Conservation (phyloP, 2,113 vertebrate species). For the Solenodon paradoxus region DNA sequence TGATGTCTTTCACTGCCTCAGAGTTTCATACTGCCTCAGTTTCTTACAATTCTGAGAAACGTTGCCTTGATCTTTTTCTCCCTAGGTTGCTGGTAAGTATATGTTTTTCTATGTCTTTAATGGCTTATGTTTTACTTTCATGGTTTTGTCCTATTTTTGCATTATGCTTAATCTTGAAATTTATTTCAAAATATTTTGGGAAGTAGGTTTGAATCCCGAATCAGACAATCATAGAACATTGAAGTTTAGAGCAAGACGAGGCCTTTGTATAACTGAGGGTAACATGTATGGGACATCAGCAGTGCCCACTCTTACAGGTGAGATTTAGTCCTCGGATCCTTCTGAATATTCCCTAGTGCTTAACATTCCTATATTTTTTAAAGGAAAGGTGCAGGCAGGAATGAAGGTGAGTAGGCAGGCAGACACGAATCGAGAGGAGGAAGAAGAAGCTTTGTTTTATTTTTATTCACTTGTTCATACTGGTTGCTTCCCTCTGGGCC, state of each 20-base stretch:
- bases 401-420: too few relatives aligned
- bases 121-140: not conserved
- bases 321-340: not conserved
- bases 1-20: not conserved
- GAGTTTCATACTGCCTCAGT: too few relatives aligned
- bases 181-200: not conserved
- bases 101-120: not conserved
- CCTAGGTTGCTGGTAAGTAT: not conserved
- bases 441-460: too few relatives aligned
- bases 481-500: too few relatives aligned
- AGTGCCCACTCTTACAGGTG: not conserved
- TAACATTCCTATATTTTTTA: not conserved
- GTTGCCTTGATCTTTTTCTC: not conserved
- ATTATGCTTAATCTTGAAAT: not conserved
- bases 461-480: too few relatives aligned
- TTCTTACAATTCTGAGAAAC: constrained; percentile 15
- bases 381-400: too few relatives aligned
- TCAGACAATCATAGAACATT: not conserved
- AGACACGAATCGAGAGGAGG: too few relatives aligned
- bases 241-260: not conserved
- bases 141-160: not conserved
- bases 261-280: not conserved
- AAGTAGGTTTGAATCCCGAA: not conserved
- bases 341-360: not conserved
- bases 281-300: not conserved